Evolutionary conservation across 2,888 invertebrate genomes (phyloP), one percentile per base, ranked within the genome.

Genomic region (Troides helena): DNA sequence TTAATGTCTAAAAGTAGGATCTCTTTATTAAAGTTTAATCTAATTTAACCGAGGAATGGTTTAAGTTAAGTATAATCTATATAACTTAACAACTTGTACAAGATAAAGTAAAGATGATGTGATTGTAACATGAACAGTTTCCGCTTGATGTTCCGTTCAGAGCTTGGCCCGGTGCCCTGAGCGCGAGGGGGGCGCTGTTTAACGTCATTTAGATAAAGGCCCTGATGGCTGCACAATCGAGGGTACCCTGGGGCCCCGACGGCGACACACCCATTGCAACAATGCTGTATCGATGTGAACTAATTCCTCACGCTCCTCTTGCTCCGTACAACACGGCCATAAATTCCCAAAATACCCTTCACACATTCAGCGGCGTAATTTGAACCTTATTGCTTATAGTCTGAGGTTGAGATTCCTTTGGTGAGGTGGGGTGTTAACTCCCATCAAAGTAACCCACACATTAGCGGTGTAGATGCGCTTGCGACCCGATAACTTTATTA

Each of bases 261-360:
- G 23, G 58, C 78, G 80, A 81, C 84, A 80, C 80, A 79, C 77
- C 76, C 78, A 74, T 72, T 67, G 30, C 62, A 60, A 84, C 86
- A 86, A 86, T 83, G 77, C 74, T 72, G 76, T 83, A 85, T 90
- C 87, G 92, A 90, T 90, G 88, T 82, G 80, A 82, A 81, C 89
- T 92, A 91, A 92, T 92, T 92, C 85, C 89, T 88, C 89, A 89
- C 90, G 90, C 87, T 86, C 77, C 85, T 83, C 81, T 86, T 86
- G 87, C 81, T 85, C 85, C 79, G 84, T 87, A 85, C 84, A 82
- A 82, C 81, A 76, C 75, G 75, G 77, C 77, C 78, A 81, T 80
- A 80, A 78, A 80, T 82, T 83, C 79, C 80, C 81, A 81, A 80
- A 83, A 81, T 36, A 78, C 80, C 80, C 78, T 77, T 63, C 58